Conservation (phyloP, 2,888 invertebrate species). For the Aethes cnicana region DNA sequence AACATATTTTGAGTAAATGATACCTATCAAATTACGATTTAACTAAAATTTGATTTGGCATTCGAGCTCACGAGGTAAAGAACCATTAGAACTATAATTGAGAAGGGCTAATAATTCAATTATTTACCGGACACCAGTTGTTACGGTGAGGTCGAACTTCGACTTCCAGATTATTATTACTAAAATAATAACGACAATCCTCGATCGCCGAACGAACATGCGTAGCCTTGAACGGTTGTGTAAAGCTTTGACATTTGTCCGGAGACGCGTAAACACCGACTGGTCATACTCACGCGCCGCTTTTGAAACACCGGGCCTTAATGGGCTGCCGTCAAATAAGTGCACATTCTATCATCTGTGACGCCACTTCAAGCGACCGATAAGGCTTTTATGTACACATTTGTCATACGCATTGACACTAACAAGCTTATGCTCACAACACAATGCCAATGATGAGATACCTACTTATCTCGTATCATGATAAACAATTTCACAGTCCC, state of each 20-base stretch:
- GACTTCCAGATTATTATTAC: conserved; percentile 23
- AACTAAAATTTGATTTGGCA: too few relatives aligned
- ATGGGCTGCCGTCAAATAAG: conserved; percentile 20
- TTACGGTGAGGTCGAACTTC: conserved; percentile 23
- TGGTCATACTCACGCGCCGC: conserved; percentile 47
- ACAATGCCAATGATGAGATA: too few relatives aligned
- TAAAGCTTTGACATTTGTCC: conserved; percentile 59
- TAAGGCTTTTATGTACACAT: background rate
- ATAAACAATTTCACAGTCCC: too few relatives aligned
- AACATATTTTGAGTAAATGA: too few relatives aligned
- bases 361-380: conserved; percentile 6
- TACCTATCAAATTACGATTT: too few relatives aligned
- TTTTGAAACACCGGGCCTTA: conserved; percentile 52
- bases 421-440: too few relatives aligned
- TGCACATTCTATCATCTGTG: conserved; percentile 22
- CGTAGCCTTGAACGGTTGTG: conserved; percentile 73
- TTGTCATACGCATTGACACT: too few relatives aligned
- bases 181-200: conserved; percentile 43
- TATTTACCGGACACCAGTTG: conserved; percentile 17
- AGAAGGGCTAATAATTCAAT: conserved; percentile 14
- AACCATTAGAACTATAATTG: conserved; percentile 3
- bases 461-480: too few relatives aligned
- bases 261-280: conserved; percentile 46
- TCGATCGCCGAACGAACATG: conserved; percentile 33
- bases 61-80: background rate